Evolutionary conservation across 2,113 vertebrate genomes (phyloP).

Genomic region (Platanista minor): DNA sequence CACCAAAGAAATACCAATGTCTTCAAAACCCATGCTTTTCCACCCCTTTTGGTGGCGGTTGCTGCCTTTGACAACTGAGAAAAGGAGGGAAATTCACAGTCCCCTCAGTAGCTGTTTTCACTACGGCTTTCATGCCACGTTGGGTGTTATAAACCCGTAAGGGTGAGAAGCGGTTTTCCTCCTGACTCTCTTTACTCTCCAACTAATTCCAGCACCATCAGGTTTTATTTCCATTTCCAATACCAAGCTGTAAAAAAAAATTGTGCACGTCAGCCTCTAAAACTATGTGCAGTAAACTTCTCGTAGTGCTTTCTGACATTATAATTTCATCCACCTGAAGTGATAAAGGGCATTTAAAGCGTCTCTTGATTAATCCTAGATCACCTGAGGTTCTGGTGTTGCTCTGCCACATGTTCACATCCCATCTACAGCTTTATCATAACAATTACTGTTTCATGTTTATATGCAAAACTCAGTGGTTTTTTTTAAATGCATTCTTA

Average conservation of each 20-base stretch:
- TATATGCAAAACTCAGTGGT: background rate
- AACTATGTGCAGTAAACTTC: background rate
- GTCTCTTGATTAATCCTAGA: background rate
- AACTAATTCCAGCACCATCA: background rate
- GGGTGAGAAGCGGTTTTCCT: background rate
- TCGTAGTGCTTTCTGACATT: background rate
- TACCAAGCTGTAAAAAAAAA: background rate
- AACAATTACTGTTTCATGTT: background rate
- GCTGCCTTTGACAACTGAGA: background rate
- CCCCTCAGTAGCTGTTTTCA: background rate
- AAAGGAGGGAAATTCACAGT: background rate
- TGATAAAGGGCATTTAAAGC: background rate
- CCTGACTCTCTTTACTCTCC: background rate
- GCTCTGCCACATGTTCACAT: background rate
- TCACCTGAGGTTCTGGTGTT: background rate
- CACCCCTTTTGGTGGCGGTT: background rate
- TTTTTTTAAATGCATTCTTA: background rate
- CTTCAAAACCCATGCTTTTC: background rate
- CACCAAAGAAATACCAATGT: background rate
- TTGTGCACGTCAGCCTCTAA: background rate
- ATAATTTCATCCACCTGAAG: background rate
- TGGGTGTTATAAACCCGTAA: background rate
- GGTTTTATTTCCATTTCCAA: constrained; percentile 17
- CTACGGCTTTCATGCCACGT: background rate
- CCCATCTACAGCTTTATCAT: background rate